Evolutionary conservation across 2,797 vertebrate genomes (phyloP).

Genomic region (Sebastes oblongus): DNA sequence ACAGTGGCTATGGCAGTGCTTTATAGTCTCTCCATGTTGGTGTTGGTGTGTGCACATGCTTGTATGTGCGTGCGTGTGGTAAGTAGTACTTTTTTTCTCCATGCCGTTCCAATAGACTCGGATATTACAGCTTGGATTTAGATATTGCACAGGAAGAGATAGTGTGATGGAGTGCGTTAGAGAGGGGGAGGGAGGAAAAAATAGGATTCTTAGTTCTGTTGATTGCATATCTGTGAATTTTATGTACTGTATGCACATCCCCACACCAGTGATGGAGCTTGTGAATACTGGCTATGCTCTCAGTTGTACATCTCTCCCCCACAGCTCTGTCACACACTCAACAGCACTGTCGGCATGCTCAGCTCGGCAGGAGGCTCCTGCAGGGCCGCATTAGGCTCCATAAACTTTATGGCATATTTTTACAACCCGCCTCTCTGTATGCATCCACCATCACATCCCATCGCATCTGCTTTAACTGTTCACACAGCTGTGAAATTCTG

Average conservation of each 20-base stretch:
- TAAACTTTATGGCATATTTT: constrained; percentile 85
- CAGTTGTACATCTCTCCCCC: constrained; percentile 75
- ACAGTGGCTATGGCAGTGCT: constrained; percentile 53
- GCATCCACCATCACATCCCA: constrained; percentile 78
- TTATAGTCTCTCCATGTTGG: constrained; percentile 51
- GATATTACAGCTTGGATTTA: constrained; percentile 39
- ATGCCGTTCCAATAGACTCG: constrained; percentile 32
- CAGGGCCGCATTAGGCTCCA: constrained; percentile 82
- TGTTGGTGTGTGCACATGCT: constrained; percentile 34
- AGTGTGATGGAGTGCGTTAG: constrained; percentile 32
- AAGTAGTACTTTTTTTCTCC: constrained; percentile 28
- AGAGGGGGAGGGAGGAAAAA: constrained; percentile 9
- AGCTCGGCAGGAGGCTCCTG: constrained; percentile 76
- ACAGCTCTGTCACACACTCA: constrained; percentile 76
- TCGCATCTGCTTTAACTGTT: constrained; percentile 83
- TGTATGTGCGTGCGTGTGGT: constrained; percentile 18
- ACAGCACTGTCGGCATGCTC: constrained; percentile 71
- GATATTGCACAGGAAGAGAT: constrained; percentile 41
- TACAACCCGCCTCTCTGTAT: constrained; percentile 81
- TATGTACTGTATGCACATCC: constrained; percentile 63
- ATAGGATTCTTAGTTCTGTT: constrained; percentile 60
- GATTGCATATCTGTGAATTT: constrained; percentile 65
- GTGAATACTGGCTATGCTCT: constrained; percentile 69
- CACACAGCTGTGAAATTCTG: constrained; percentile 82
- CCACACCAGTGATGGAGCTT: constrained; percentile 64